Percentiles rank a stretch among this genome's conserved stretches.
These are phyloP conservation scores for Sylvietta virens DNA, from an alignment of 2,113 vertebrate species.

Conservation along the genomic window DNA sequence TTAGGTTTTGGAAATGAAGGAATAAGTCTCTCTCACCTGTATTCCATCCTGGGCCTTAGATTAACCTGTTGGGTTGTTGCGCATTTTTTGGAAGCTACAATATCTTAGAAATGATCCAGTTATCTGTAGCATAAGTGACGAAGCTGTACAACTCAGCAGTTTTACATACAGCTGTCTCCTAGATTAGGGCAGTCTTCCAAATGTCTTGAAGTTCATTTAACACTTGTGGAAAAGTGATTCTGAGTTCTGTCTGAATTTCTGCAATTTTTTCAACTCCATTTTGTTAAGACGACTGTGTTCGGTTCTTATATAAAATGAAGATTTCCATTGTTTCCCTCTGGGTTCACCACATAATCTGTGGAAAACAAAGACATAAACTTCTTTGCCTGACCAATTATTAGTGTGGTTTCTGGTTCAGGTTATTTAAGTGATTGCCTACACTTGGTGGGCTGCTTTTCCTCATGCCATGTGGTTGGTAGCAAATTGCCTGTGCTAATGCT, in stretches of 20 bases:
- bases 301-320: not conserved
- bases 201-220: not conserved
- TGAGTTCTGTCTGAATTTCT: not conserved
- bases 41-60: not conserved
- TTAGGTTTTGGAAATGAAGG: not conserved
- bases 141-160: not conserved
- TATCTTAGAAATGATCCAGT: not conserved
- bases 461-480: fast-evolving
- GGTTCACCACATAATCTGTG: not conserved
- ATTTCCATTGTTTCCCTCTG: not conserved
- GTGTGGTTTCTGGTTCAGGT: not conserved
- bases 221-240: not conserved
- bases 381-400: not conserved
- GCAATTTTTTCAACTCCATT: not conserved
- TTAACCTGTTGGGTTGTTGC: not conserved
- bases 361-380: not conserved
- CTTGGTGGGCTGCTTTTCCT: not conserved
- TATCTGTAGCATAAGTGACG: not conserved
- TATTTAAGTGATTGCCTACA: not conserved
- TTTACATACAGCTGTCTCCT: not conserved
- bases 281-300: not conserved
- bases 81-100: not conserved
- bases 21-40: not conserved
- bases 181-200: not conserved
- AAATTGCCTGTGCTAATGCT: not conserved